Evolutionary conservation across 30 jellyfish, hydroid and myxozoan species (phyloP).

Genomic region (Turritopsis rubra): DNA sequence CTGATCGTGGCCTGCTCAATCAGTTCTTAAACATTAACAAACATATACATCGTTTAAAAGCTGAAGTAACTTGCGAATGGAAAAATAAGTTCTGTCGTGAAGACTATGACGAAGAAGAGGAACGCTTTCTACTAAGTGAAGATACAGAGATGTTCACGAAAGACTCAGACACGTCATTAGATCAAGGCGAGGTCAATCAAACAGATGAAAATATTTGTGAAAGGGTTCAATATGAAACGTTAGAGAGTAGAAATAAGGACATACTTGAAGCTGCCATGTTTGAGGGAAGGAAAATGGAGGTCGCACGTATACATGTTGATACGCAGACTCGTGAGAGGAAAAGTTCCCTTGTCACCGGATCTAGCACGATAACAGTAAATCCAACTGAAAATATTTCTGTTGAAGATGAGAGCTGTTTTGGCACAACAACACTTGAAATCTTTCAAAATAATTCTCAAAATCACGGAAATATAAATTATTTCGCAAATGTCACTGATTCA

Average conservation of each 20-base stretch:
- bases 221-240: too few species aligned
- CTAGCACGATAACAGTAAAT: neutral
- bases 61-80: neutral
- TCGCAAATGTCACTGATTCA: too few species aligned
- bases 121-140: neutral
- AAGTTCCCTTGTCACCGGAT: neutral
- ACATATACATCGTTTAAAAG: neutral
- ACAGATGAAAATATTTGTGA: neutral
- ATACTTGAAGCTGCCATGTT: too few species aligned
- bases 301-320: too few species aligned
- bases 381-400: neutral
- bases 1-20: neutral
- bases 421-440: neutral
- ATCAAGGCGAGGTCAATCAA: too few species aligned
- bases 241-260: too few species aligned
- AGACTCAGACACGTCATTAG: neutral
- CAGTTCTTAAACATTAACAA: neutral
- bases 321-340: too few species aligned
- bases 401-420: neutral
- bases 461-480: too few species aligned
- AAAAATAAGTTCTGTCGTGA: neutral
- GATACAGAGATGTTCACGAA: neutral
- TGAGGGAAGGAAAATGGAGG: too few species aligned
- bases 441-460: too few species aligned
- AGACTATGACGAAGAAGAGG: neutral